Evolutionary conservation across 1,140 invertebrate species (phyloP), one percentile per base, ranked within the genome.

Genomic region (Trypoxylus dichotomus): DNA sequence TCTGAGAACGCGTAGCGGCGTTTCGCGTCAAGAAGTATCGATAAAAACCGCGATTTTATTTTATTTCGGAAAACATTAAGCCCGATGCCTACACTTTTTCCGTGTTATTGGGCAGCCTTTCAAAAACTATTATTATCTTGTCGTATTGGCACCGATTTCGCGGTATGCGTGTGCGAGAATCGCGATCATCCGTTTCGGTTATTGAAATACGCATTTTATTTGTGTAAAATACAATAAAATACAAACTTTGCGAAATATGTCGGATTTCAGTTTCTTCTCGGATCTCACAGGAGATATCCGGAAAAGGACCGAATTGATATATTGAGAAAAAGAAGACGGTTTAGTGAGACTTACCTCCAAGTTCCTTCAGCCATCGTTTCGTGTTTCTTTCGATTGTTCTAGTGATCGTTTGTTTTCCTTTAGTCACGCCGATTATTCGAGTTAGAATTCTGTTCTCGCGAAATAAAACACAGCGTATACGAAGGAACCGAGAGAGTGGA

Each of bases 51-150:
- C 21, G 60, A 68, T 68, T 68, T 68, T 68, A 68, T 68, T 68
- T 29, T 29, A 68, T 68, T 68, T 68, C 60, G 60, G 60, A 68
- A 68, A 68, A 68, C 60, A 25, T 13, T 15, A 27, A 68, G 27
- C 60, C 60, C 19, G 27, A 24, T 24, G 21, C 60, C 60, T 68
- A 68, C 60, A 68, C 60, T 68, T 68, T 54, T 68, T 68, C 60
- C 60, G 60, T 29, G 60, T 68, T 68, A 68, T 68, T 68, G 60
- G 60, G 60, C 60, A 68, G 60, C 19, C 3, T 68, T 68, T 68
- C 60, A 68, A 68, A 24, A 68, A 68, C 60, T 68, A 68, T 68
- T 68, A 68, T 68, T 68, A 68, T 68, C 60, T 68, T 68, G 60
- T 68, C 60, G 60, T 68, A 68, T 68, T 68, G 60, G 60, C 60